Percentiles rank a stretch among this genome's conserved stretches.
These are phyloP conservation scores for Pseudocheirus occidentalis DNA, from an alignment of 2,797 vertebrate species.

Conservation along the genomic window DNA sequence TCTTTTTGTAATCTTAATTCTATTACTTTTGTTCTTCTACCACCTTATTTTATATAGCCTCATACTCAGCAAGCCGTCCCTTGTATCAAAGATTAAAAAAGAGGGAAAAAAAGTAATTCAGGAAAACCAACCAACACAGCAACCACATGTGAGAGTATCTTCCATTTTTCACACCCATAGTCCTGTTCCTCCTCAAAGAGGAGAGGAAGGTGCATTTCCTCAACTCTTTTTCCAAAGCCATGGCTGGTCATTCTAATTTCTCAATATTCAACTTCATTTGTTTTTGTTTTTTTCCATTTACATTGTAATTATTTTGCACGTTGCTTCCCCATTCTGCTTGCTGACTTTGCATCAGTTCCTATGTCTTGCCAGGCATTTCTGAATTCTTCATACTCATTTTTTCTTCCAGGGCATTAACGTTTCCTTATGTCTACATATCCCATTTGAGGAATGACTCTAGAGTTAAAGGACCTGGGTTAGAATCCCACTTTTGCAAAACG, in stretches of 20 bases:
- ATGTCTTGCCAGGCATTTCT: background rate
- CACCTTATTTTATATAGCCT: background rate
- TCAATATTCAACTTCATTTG: background rate
- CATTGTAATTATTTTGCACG: background rate
- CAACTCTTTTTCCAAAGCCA: background rate
- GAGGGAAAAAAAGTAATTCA: background rate
- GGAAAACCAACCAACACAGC: background rate
- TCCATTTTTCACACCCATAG: background rate
- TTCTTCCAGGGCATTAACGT: background rate
- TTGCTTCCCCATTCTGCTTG: background rate
- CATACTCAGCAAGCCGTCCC: background rate
- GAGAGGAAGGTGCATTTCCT: background rate
- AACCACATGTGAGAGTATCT: background rate
- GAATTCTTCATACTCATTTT: background rate
- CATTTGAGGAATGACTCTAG: background rate
- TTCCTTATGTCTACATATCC: background rate
- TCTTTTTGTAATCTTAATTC: background rate
- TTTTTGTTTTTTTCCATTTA: background rate
- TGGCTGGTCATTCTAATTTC: background rate
- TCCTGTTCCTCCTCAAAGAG: background rate
- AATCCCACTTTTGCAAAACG: background rate
- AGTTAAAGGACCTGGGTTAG: background rate
- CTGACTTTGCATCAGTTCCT: background rate
- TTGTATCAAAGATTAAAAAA: background rate
- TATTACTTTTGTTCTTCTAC: background rate